A percentile compares a stretch with the other conserved stretches of the same genome.
These are phyloP conservation scores for Athene noctua DNA, from an alignment of 2,113 vertebrate species.

Conservation along the genomic window DNA sequence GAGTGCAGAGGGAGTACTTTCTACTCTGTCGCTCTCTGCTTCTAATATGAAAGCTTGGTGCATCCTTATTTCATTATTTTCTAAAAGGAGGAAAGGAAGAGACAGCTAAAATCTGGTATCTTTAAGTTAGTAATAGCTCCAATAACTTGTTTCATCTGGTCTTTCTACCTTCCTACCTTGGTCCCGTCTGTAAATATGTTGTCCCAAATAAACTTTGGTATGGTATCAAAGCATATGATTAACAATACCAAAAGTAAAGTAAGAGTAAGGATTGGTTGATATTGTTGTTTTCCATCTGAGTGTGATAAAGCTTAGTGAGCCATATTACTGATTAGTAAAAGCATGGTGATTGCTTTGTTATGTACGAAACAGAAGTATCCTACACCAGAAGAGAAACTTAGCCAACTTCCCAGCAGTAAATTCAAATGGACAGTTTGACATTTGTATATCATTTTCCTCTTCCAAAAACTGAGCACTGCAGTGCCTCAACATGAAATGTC, in stretches of 20 bases:
- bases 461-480: background rate
- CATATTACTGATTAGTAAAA: background rate
- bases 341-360: background rate
- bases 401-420: background rate
- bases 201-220: background rate
- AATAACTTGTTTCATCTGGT: background rate
- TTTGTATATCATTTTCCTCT: background rate
- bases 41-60: background rate
- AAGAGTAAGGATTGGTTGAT: background rate
- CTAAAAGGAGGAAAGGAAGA: background rate
- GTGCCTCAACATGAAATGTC: background rate
- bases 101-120: background rate
- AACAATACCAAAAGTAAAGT: background rate
- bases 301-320: background rate
- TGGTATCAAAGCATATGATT: background rate
- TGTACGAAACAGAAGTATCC: background rate
- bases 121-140: background rate
- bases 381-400: background rate
- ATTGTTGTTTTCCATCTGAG: background rate
- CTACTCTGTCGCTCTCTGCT: background rate
- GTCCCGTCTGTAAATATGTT: background rate
- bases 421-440: background rate
- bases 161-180: background rate
- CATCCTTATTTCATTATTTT: background rate
- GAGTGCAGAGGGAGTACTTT: background rate